These are phyloP conservation scores for Dicerorhinus sumatrensis DNA, from an alignment of 2,113 vertebrate genomes.

Conservation along the genomic window DNA sequence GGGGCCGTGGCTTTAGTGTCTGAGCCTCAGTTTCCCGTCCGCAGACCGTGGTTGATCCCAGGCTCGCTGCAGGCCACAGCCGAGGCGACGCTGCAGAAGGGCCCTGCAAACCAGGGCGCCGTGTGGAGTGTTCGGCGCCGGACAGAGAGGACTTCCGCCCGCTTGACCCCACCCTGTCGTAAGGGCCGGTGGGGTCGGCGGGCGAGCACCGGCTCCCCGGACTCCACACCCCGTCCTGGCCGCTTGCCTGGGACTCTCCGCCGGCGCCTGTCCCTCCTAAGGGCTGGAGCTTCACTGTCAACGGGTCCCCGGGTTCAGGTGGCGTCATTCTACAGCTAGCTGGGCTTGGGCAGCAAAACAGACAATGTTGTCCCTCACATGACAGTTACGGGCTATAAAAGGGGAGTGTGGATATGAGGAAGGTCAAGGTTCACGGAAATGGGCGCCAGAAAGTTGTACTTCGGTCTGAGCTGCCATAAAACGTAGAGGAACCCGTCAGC, in stretches of 20 bases:
- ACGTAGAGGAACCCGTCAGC: background rate
- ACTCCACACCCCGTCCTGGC: background rate
- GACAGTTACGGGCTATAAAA: background rate
- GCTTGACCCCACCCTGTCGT: background rate
- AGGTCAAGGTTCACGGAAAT: background rate
- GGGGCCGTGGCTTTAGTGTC: accelerated
- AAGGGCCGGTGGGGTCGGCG: background rate
- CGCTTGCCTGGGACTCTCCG: background rate
- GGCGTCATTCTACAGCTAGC: background rate
- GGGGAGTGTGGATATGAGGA: background rate
- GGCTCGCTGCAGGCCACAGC: no score
- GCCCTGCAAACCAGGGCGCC: background rate
- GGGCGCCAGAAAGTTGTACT: background rate
- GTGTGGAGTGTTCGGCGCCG: no score
- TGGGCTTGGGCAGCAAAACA: background rate
- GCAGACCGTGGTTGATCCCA: background rate
- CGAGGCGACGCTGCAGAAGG: background rate
- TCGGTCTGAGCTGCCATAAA: background rate
- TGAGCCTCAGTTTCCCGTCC: background rate
- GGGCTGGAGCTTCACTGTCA: background rate
- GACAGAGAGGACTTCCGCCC: background rate
- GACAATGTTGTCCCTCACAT: background rate
- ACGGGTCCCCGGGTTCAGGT: background rate
- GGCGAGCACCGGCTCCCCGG: background rate
- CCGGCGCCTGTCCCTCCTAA: background rate